Percentiles rank a stretch among this genome's conserved stretches.
These are phyloP conservation scores for Pollenia labialis DNA, from an alignment of 2,888 invertebrate species.

Conservation along the genomic window DNA sequence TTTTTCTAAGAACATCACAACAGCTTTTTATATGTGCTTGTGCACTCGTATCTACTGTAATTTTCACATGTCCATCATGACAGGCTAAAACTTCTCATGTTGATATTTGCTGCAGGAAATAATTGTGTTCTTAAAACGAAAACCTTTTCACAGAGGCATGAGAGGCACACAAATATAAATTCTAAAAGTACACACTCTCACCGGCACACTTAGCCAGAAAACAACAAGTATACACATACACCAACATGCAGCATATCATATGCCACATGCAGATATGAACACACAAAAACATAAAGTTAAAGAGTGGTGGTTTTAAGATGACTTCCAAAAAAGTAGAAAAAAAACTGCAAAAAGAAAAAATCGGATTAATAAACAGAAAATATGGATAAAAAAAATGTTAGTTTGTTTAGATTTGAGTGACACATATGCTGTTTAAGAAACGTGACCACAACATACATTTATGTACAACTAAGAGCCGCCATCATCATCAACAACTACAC, in stretches of 20 bases:
- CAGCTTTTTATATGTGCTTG: constrained; percentile 12
- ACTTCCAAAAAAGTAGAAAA: constrained; percentile 9
- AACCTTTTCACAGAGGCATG: constrained; percentile 24
- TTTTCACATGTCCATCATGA: constrained; percentile 71
- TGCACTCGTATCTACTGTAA: constrained; percentile 36
- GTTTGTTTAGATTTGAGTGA: constrained; percentile 64
- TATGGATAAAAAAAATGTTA: constrained; percentile 11
- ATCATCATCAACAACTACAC: constrained; percentile 1
- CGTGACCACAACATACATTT: constrained; percentile 65
- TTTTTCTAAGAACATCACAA: not conserved
- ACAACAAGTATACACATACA: not conserved
- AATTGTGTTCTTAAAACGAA: constrained; percentile 48
- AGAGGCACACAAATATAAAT: constrained; percentile 2
- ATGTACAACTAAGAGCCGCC: constrained; percentile 26
- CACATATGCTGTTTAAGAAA: constrained; percentile 67
- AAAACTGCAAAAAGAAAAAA: constrained; percentile 8
- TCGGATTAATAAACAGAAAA: constrained; percentile 10
- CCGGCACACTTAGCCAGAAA: constrained; percentile 8
- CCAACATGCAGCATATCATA: constrained; percentile 21
- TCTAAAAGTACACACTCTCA: not conserved
- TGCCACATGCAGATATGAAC: constrained; percentile 37
- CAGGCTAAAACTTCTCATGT: constrained; percentile 59
- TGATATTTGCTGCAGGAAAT: constrained; percentile 49
- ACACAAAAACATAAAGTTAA: not conserved
- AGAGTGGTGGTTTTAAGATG: constrained; percentile 49